Conservation (phyloP, 1,140 invertebrate genomes). For the Coboldia fuscipes region DNA sequence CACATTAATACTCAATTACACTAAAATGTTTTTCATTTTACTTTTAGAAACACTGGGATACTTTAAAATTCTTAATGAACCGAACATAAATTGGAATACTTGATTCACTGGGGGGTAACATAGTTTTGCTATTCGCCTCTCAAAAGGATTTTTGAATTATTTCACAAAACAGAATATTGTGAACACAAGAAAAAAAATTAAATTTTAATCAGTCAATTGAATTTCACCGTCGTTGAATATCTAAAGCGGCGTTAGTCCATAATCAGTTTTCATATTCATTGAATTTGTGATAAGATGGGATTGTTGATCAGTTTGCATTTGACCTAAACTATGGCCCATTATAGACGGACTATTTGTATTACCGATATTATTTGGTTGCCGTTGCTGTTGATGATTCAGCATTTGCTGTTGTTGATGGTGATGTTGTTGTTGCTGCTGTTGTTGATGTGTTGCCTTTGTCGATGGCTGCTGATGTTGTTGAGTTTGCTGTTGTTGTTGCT, state of each 20-base stretch:
- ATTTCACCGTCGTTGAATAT: neutral
- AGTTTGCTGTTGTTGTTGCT: conserved; percentile 3
- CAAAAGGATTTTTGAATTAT: too few relatives aligned
- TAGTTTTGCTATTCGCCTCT: too few relatives aligned
- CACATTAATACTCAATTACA: too few relatives aligned
- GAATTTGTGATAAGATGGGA: conserved; percentile 7
- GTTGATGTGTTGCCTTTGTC: conserved; percentile 8
- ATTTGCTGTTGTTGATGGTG: neutral
- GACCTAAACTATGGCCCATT: conserved; percentile 1
- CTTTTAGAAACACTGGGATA: too few relatives aligned
- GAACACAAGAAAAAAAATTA: neutral
- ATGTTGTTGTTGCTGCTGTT: conserved; percentile 11
- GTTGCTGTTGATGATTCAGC: neutral
- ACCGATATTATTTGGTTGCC: neutral
- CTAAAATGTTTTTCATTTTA: too few relatives aligned
- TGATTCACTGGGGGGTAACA: too few relatives aligned
- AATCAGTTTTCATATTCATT: conserved; percentile 40
- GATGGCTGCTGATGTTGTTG: conserved; percentile 3
- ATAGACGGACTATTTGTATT: neutral
- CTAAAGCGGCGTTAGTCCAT: conserved; percentile 52
- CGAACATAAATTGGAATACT: too few relatives aligned
- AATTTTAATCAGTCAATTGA: neutral
- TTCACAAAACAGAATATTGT: too few relatives aligned
- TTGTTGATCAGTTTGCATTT: conserved; percentile 10
- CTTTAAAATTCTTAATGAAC: too few relatives aligned